Conservation (phyloP, 2,113 vertebrate species). For the Capra hircus region DNA sequence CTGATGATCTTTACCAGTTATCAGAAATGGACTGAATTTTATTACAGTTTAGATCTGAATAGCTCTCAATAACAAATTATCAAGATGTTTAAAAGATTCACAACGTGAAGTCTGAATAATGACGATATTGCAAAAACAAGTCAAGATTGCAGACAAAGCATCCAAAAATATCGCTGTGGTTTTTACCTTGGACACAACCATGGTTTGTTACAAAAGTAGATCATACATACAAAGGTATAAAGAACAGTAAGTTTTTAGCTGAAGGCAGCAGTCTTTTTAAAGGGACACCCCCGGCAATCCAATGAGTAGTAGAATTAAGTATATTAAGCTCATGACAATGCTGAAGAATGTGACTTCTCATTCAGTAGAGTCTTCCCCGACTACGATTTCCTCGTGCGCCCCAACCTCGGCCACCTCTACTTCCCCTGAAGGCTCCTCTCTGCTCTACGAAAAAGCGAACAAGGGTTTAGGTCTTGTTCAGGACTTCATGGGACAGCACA, state of each 20-base stretch:
- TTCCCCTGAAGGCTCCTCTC: slow-evolving; percentile 92
- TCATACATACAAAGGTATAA: slow-evolving; percentile 90
- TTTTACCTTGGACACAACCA: slow-evolving; percentile 82
- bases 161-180: slow-evolving; percentile 85
- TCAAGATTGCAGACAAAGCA: slow-evolving; percentile 79
- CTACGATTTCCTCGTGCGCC: slow-evolving; percentile 93
- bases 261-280: slow-evolving; percentile 84
- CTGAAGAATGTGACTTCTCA: slow-evolving; percentile 43
- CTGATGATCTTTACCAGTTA: slow-evolving; percentile 72
- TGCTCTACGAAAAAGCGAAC: slow-evolving; percentile 87
- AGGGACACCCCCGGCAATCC: slow-evolving; percentile 80
- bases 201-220: slow-evolving; percentile 88
- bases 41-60: slow-evolving; percentile 69
- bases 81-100: slow-evolving; percentile 76
- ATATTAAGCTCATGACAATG: slow-evolving; percentile 65
- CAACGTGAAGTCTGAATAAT: slow-evolving; percentile 71
- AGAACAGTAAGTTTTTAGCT: slow-evolving; percentile 84
- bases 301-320: slow-evolving; percentile 73
- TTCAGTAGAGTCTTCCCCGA: slow-evolving; percentile 94
- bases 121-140: slow-evolving; percentile 80
- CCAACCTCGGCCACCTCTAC: slow-evolving; percentile 90
- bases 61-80: slow-evolving; percentile 75
- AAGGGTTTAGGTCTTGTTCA: slow-evolving; percentile 57
- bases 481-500: slow-evolving; percentile 10
- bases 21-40: slow-evolving; percentile 65